Conservation (phyloP, 2,797 vertebrate species). For the Spinus olivaceus region DNA sequence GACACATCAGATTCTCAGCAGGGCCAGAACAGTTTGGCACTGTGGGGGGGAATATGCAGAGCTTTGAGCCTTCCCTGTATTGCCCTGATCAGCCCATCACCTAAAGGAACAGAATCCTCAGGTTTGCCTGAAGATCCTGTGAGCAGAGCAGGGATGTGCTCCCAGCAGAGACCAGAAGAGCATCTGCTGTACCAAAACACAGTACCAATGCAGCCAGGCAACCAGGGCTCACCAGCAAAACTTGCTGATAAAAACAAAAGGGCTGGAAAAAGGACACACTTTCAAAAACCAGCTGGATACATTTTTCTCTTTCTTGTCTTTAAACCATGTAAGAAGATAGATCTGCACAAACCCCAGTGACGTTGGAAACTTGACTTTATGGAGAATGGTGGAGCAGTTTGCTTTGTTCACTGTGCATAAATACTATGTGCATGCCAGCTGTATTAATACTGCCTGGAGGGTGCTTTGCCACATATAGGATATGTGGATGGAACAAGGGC, state of each 20-base stretch:
- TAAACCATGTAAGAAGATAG: background rate
- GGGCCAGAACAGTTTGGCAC: background rate
- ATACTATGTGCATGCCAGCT: background rate
- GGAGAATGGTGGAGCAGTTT: background rate
- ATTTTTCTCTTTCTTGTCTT: background rate
- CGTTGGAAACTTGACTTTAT: background rate
- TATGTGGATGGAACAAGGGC: background rate
- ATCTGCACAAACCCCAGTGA: background rate
- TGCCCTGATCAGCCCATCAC: background rate
- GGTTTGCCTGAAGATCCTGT: background rate
- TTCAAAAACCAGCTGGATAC: background rate
- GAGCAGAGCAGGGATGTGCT: background rate
- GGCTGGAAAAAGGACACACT: background rate
- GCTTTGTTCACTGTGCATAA: background rate
- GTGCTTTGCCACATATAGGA: background rate
- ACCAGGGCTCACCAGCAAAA: background rate
- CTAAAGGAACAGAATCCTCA: background rate
- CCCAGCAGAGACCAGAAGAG: background rate
- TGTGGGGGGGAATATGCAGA: rapidly evolving
- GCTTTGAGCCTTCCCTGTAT: background rate
- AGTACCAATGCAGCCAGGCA: background rate
- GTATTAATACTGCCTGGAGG: background rate
- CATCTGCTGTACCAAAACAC: background rate
- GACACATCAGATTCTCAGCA: background rate
- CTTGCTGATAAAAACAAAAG: background rate